Evolutionary conservation across 1,140 invertebrate species (phyloP).

Genomic region (Hypothenemus hampei): DNA sequence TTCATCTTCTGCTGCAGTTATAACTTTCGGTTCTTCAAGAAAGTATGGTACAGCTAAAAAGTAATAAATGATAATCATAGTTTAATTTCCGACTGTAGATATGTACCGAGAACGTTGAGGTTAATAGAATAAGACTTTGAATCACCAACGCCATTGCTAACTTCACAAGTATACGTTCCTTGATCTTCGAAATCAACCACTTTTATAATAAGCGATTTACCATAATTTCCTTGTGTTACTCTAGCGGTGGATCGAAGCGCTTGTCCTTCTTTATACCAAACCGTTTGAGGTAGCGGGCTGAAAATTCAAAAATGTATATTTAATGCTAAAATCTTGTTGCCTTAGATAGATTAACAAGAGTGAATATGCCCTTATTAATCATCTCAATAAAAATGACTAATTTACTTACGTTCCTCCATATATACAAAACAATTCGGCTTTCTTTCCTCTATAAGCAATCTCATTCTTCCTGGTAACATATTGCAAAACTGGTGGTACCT

Average conservation of each 20-base stretch:
- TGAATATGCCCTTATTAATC: too few relatives aligned
- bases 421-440: slow-evolving; percentile 81
- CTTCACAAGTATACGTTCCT: slow-evolving; percentile 85
- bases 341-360: neutral
- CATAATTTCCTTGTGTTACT: slow-evolving; percentile 81
- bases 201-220: slow-evolving; percentile 85
- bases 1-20: slow-evolving; percentile 88
- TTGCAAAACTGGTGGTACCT: slow-evolving; percentile 68
- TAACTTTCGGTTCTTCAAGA: slow-evolving; percentile 82
- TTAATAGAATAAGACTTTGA: slow-evolving; percentile 80
- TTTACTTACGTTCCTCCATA: slow-evolving; percentile 81
- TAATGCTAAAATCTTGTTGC: neutral
- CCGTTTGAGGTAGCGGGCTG: slow-evolving; percentile 69
- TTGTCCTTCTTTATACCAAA: slow-evolving; percentile 79
- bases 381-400: slow-evolving; percentile 1
- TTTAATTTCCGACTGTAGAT: neutral
- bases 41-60: slow-evolving; percentile 83
- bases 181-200: slow-evolving; percentile 80
- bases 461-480: slow-evolving; percentile 83
- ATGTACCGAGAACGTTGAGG: slow-evolving; percentile 67
- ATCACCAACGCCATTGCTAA: slow-evolving; percentile 82
- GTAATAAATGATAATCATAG: neutral
- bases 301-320: slow-evolving; percentile 12
- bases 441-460: slow-evolving; percentile 75
- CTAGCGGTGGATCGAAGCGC: slow-evolving; percentile 64